Percentiles rank a stretch among this genome's conserved stretches.
Evolutionary conservation across 2,113 vertebrate genomes (phyloP).

Genomic region (Siniperca chuatsi): DNA sequence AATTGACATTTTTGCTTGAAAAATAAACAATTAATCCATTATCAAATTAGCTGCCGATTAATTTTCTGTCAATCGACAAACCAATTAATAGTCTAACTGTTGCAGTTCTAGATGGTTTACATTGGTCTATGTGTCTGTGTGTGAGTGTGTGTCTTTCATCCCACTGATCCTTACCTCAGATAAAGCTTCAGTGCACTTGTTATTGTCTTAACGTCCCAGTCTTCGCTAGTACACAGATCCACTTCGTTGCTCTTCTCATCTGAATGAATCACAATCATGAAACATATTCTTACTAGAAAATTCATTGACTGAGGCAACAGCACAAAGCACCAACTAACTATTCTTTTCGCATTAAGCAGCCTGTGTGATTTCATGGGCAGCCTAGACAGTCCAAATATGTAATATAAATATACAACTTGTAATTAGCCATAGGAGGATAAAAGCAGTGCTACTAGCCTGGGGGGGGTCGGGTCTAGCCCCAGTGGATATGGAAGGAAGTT

Average conservation of each 20-base stretch:
- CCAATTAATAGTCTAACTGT: neutral
- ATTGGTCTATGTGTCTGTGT: neutral
- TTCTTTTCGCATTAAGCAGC: constrained; percentile 3
- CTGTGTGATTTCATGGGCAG: constrained; percentile 8
- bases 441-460: constrained; percentile 61
- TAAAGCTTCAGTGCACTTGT: constrained; percentile 96
- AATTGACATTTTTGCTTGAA: neutral
- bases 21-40: neutral
- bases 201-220: constrained; percentile 98
- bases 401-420: constrained; percentile 76
- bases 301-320: neutral
- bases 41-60: neutral
- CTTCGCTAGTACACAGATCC: constrained; percentile 89
- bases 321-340: constrained; percentile 10
- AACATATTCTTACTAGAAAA: constrained; percentile 27
- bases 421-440: constrained; percentile 75
- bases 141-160: neutral
- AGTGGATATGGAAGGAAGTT: constrained; percentile 65
- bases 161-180: constrained; percentile 86
- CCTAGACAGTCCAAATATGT: constrained; percentile 56
- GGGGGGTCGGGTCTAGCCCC: constrained; percentile 49
- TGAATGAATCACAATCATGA: constrained; percentile 53
- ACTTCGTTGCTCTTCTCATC: constrained; percentile 92
- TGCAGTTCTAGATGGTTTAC: neutral
- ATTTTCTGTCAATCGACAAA: neutral